Conservation (phyloP, 2,113 vertebrate species). For the Morone chrysops region DNA sequence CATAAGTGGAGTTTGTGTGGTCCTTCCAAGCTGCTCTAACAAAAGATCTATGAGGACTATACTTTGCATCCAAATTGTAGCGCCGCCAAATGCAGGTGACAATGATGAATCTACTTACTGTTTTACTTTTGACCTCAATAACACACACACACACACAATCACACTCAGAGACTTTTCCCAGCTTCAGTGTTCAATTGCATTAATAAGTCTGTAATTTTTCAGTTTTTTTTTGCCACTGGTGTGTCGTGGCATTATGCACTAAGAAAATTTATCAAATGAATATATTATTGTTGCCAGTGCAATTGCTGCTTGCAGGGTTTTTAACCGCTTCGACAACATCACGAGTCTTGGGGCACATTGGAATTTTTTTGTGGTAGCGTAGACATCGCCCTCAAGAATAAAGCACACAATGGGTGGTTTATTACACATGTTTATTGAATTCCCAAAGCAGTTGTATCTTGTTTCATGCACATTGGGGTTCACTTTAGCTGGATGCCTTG, state of each 20-base stretch:
- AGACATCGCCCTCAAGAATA: conserved; percentile 5
- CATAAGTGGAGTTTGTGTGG: conserved; percentile 44
- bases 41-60: conserved; percentile 51
- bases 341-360: conserved; percentile 12
- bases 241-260: conserved; percentile 12
- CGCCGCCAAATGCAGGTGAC: conserved; percentile 24
- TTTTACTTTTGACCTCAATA: conserved; percentile 44
- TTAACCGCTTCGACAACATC: conserved; percentile 5
- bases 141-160: background rate
- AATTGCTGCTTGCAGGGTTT: conserved; percentile 10
- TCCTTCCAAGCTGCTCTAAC: conserved; percentile 24
- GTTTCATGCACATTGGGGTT: conserved; percentile 36
- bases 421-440: conserved; percentile 45
- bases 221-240: conserved; percentile 3
- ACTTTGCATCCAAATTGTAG: conserved; percentile 31
- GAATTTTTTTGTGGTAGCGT: conserved; percentile 7
- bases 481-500: conserved; percentile 11
- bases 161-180: background rate
- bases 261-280: conserved; percentile 47
- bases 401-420: conserved; percentile 43
- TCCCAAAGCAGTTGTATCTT: conserved; percentile 40
- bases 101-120: conserved; percentile 55
- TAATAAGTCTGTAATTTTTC: conserved; percentile 9
- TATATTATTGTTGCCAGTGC: conserved; percentile 21
- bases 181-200: conserved; percentile 32